These are phyloP conservation scores for Mesorhabditis spiculigera DNA, from an alignment of 2,888 invertebrate genomes.

Conservation along the genomic window DNA sequence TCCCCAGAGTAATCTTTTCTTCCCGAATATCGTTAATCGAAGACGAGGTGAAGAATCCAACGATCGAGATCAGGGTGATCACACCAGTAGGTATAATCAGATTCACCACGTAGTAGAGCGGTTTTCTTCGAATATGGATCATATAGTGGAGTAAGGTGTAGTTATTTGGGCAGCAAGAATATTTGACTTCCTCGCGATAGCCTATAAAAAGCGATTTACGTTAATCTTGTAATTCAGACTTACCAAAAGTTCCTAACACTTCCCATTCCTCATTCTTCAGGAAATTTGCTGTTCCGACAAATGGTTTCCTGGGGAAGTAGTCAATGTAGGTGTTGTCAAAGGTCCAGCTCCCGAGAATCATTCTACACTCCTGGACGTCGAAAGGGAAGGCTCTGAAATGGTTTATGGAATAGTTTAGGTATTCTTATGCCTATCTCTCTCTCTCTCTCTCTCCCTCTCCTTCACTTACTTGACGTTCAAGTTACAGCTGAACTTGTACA, in stretches of 20 bases:
- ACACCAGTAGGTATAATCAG: conserved; percentile 56
- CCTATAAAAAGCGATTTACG: conserved; percentile 20
- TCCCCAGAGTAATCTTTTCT: conserved; percentile 52
- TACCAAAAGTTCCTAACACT: conserved; percentile 39
- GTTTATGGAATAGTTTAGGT: not conserved
- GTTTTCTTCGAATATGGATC: conserved; percentile 37
- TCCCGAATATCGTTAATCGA: conserved; percentile 47
- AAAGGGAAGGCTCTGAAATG: conserved; percentile 35
- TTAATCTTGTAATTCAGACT: not conserved
- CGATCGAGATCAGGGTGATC: conserved; percentile 59
- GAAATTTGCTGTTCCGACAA: conserved; percentile 45
- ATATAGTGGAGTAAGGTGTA: conserved; percentile 44
- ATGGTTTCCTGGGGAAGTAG: conserved; percentile 41
- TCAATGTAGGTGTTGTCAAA: conserved; percentile 51
- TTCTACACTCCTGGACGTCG: conserved; percentile 42
- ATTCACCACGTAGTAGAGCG: conserved; percentile 45
- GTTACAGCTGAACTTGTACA: conserved; percentile 45
- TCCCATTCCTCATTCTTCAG: conserved; percentile 53
- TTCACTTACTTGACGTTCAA: conserved; percentile 21
- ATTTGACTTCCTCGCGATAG: conserved; percentile 39
- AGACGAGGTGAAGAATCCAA: conserved; percentile 60
- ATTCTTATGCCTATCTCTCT: not conserved
- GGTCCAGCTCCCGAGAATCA: conserved; percentile 48
- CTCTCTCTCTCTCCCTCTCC: not conserved
- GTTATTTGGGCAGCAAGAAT: conserved; percentile 47